A percentile compares a stretch with the other conserved stretches of the same genome.
Evolutionary conservation across 2,888 invertebrate species (phyloP).

Genomic region (Drosophila multiciliata): DNA sequence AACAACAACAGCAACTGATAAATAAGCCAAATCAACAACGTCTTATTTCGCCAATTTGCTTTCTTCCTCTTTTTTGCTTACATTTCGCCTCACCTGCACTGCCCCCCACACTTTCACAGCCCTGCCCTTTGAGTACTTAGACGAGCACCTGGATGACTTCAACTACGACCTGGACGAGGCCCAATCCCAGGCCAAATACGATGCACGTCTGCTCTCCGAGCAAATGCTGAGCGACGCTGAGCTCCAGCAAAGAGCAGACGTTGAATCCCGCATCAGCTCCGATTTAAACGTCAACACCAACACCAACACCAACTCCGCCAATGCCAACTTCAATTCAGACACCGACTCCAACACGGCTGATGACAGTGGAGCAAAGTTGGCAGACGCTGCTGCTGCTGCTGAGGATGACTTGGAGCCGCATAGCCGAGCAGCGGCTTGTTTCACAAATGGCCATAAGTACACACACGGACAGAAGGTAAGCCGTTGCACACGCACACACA

Average conservation of each 20-base stretch:
- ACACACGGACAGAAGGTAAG: slow-evolving; percentile 85
- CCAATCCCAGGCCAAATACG: slow-evolving; percentile 85
- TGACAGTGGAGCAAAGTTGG: slow-evolving; percentile 7
- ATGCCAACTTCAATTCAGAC: slow-evolving; percentile 1
- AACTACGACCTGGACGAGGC: slow-evolving; percentile 85
- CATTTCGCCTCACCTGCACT: not conserved
- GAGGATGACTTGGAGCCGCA: slow-evolving; percentile 80
- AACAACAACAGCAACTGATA: slow-evolving; percentile 14
- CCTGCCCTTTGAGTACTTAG: slow-evolving; percentile 83
- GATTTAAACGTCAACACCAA: slow-evolving; percentile 13
- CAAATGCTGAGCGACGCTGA: slow-evolving; percentile 81
- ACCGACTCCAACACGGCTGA: slow-evolving; percentile 18
- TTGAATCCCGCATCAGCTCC: slow-evolving; percentile 31
- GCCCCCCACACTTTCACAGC: slow-evolving; percentile 27
- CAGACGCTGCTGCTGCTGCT: slow-evolving; percentile 23
- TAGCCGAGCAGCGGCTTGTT: slow-evolving; percentile 83
- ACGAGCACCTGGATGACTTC: slow-evolving; percentile 82
- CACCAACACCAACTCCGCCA: slow-evolving; percentile 4
- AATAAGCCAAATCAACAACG: slow-evolving; percentile 47
- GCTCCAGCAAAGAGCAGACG: slow-evolving; percentile 55
- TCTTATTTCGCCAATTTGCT: slow-evolving; percentile 57
- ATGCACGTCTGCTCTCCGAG: slow-evolving; percentile 83
- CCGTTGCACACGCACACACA: slow-evolving; percentile 61
- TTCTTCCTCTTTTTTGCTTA: not conserved
- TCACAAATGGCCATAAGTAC: slow-evolving; percentile 82